A percentile compares a stretch with the other conserved stretches of the same genome.
phyloP scores from a whole-genome alignment of 1,140 invertebrate genomes.

The Papilio polytes region DNA sequence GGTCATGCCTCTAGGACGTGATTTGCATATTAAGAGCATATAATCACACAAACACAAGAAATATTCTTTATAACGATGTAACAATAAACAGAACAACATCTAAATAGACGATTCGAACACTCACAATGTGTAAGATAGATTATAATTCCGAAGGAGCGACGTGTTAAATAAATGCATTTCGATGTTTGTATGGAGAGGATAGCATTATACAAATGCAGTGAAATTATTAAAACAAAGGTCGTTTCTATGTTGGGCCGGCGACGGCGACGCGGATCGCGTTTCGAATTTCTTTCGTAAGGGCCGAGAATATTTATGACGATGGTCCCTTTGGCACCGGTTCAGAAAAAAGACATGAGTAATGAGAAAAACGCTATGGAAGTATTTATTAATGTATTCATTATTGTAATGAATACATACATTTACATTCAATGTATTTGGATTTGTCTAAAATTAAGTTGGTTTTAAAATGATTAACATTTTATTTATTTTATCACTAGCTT shows the following conservation, averaged over 20 bases:
- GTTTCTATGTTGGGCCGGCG: slow-evolving; percentile 32
- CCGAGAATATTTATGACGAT: slow-evolving; percentile 32
- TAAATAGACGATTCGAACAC: slow-evolving; percentile 25
- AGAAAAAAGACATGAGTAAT: slow-evolving; percentile 37
- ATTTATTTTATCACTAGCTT: background rate
- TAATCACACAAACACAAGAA: slow-evolving; percentile 41
- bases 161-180: slow-evolving; percentile 36
- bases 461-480: background rate
- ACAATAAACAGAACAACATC: slow-evolving; percentile 24
- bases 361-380: slow-evolving; percentile 31
- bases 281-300: slow-evolving; percentile 38
- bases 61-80: slow-evolving; percentile 11
- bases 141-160: slow-evolving; percentile 27
- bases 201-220: slow-evolving; percentile 37
- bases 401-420: slow-evolving; percentile 17
- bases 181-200: slow-evolving; percentile 20
- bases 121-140: slow-evolving; percentile 7
- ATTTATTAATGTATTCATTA: slow-evolving; percentile 34
- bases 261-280: slow-evolving; percentile 17
- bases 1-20: slow-evolving; percentile 64
- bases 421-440: slow-evolving; percentile 1
- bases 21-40: slow-evolving; percentile 50
- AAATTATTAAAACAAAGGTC: slow-evolving; percentile 36
- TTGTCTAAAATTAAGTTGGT: slow-evolving; percentile 26
- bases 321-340: slow-evolving; percentile 30